Evolutionary conservation across 2,888 invertebrate species (phyloP).

Genomic region (Pterostichus madidus): DNA sequence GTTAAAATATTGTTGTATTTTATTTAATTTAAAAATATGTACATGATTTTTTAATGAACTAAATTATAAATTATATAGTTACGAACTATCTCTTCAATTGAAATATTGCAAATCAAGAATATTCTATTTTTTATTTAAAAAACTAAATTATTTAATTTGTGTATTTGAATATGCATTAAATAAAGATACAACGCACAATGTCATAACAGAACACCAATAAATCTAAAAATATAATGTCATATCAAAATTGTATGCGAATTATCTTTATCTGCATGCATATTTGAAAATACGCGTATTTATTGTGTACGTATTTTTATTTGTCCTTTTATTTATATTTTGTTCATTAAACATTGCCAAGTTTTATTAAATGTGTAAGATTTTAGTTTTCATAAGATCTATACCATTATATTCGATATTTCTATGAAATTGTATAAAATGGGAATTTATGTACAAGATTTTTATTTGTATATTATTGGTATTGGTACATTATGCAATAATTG

Average conservation of each 20-base stretch:
- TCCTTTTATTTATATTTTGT: conserved; percentile 31
- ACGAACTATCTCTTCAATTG: background rate
- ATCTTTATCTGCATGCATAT: conserved; percentile 35
- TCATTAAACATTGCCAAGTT: conserved; percentile 46
- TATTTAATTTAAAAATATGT: conserved; percentile 1
- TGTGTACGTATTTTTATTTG: conserved; percentile 23
- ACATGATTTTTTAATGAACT: background rate
- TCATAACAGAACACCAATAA: conserved; percentile 38
- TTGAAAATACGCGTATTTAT: conserved; percentile 17
- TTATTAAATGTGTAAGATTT: conserved; percentile 55
- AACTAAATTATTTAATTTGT: background rate
- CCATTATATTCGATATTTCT: conserved; percentile 36
- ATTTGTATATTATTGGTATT: conserved; percentile 10
- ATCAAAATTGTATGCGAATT: conserved; percentile 30
- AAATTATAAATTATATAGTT: conserved; percentile 13
- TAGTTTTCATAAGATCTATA: conserved; percentile 43
- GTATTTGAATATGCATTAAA: conserved; percentile 19
- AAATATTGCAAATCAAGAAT: background rate
- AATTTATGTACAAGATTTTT: background rate
- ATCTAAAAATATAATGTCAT: conserved; percentile 24
- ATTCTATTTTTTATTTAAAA: conserved; percentile 9
- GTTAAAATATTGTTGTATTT: conserved; percentile 16
- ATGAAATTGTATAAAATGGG: background rate
- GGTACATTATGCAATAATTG: conserved; percentile 10
- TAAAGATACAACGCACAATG: conserved; percentile 4